Percentiles rank a stretch among this genome's conserved stretches.
Conservation (phyloP, 1,140 invertebrate genomes). For the Zaprionus tsacasi region DNA sequence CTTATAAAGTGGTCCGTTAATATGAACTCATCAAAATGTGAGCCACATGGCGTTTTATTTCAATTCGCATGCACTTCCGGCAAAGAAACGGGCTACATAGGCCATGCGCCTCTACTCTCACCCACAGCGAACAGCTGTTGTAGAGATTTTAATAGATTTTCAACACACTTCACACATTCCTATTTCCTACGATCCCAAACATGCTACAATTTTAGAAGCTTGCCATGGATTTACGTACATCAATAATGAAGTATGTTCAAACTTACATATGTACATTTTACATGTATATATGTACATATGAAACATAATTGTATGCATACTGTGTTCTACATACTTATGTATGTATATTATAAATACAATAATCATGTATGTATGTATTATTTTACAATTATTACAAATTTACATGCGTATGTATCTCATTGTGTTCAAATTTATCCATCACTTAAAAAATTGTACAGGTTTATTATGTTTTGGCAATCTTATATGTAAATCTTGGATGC, state of each 20-base stretch:
- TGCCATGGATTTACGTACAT: no score
- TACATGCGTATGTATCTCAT: no score
- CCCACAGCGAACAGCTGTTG: conserved; percentile 63
- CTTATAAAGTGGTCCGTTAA: not conserved
- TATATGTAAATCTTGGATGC: conserved; percentile 32
- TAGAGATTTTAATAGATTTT: conserved; percentile 61
- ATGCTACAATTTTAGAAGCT: no score
- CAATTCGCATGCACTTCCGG: conserved; percentile 61
- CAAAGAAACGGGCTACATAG: conserved; percentile 39
- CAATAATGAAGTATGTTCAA: no score
- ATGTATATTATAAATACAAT: no score
- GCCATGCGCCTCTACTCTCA: conserved; percentile 62
- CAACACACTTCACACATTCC: conserved; percentile 50
- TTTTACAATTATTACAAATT: no score
- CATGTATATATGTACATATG: not conserved
- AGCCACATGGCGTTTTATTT: conserved; percentile 56
- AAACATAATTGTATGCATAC: no score
- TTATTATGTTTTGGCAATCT: not conserved
- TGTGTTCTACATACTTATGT: no score
- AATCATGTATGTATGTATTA: no score
- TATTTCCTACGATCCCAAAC: conserved; percentile 15
- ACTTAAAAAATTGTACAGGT: not conserved
- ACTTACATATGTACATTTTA: not conserved
- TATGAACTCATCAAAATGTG: conserved; percentile 23
- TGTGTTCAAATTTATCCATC: not conserved